phyloP scores from a whole-genome alignment of 1,140 invertebrate genomes.

The Leguminivora glycinivorella region DNA sequence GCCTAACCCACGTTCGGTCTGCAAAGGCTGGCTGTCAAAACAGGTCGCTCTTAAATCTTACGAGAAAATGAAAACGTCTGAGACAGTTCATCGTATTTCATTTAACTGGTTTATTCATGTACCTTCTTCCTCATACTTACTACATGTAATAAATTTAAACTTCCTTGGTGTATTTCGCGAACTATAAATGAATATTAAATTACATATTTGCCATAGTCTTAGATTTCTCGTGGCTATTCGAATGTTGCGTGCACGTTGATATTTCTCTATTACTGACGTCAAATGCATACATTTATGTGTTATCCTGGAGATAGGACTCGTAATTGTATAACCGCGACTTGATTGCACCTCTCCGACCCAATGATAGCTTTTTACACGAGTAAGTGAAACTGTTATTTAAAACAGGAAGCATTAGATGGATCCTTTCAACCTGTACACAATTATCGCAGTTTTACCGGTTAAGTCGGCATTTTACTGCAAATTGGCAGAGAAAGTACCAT shows the following conservation, averaged over 20 bases:
- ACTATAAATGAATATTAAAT: too few relatives aligned
- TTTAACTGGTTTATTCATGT: not conserved
- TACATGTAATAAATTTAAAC: not conserved
- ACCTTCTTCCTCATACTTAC: not conserved
- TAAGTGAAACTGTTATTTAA: constrained; percentile 30
- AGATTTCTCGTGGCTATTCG: not conserved
- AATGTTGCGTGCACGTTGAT: not conserved
- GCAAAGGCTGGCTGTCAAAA: constrained; percentile 2
- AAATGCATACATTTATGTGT: not conserved
- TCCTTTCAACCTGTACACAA: constrained; percentile 38
- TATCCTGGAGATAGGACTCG: not conserved
- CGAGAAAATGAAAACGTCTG: not conserved
- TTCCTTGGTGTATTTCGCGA: not conserved
- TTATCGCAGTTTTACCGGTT: constrained; percentile 42
- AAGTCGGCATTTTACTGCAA: constrained; percentile 36
- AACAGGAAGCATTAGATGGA: constrained; percentile 39
- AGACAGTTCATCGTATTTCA: not conserved
- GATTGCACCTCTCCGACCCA: not conserved
- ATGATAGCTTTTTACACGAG: not conserved
- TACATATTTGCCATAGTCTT: too few relatives aligned
- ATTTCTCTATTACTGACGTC: not conserved
- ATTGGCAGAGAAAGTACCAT: not conserved
- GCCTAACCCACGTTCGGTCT: not conserved
- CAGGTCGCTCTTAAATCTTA: constrained; percentile 1
- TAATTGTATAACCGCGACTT: not conserved